phyloP scores from a whole-genome alignment of 1,140 invertebrate genomes.

The Orussus abietinus region DNA sequence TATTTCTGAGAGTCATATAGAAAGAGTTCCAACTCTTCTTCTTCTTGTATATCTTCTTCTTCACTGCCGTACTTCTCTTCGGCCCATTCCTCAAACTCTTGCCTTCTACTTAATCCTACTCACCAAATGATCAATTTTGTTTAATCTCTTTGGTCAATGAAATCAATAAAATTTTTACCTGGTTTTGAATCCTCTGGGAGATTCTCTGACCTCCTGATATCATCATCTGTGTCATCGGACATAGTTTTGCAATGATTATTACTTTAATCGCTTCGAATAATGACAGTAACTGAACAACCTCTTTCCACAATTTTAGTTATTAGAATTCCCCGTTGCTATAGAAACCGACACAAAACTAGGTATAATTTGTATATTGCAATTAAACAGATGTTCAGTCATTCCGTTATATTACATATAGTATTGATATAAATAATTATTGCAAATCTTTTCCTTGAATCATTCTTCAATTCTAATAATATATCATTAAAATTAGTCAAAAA shows the following conservation, averaged over 20 bases:
- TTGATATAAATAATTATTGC: too few species aligned
- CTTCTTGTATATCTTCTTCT: conserved; percentile 4
- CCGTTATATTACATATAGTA: too few species aligned
- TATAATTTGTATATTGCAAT: too few species aligned
- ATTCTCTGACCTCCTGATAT: conserved; percentile 10
- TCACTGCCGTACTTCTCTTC: conserved; percentile 2
- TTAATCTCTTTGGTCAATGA: neutral
- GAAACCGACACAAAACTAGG: too few species aligned
- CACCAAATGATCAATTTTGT: conserved; percentile 1
- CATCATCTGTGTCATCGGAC: conserved; percentile 15
- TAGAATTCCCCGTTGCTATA: too few species aligned
- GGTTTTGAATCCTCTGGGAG: conserved; percentile 6
- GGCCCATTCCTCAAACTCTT: conserved; percentile 5
- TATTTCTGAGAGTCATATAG: conserved; percentile 25
- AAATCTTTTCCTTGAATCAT: too few species aligned
- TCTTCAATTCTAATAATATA: too few species aligned
- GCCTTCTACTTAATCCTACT: neutral
- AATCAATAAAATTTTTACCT: neutral
- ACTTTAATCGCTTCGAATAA: neutral
- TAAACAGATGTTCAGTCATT: too few species aligned
- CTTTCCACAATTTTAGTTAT: too few species aligned
- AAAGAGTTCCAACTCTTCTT: too few species aligned
- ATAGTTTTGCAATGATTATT: too few species aligned
- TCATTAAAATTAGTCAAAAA: too few species aligned
- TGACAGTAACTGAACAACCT: neutral